Evolutionary conservation across 92 coral and sea anemone genomes (phyloP).

Genomic region (Pocillopora grandis): DNA sequence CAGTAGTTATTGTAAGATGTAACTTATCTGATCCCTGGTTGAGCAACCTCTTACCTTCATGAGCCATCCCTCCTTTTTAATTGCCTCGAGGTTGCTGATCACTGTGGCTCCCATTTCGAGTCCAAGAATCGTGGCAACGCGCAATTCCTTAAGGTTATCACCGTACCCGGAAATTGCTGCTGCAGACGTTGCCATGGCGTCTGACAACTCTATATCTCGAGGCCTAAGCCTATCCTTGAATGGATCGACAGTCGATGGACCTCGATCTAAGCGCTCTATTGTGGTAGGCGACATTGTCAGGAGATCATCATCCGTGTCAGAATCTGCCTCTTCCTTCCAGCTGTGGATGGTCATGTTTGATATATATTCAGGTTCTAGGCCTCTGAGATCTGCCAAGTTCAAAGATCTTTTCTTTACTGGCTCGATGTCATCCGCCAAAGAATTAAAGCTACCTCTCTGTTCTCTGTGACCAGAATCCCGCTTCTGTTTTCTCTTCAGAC

Average conservation of each 20-base stretch:
- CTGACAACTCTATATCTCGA: slow-evolving; percentile 64
- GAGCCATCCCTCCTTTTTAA: background rate
- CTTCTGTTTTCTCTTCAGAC: background rate
- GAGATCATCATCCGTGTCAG: slow-evolving; percentile 19
- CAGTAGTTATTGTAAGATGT: no score
- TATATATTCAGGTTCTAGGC: slow-evolving; percentile 60
- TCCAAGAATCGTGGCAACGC: background rate
- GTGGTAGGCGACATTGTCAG: slow-evolving; percentile 59
- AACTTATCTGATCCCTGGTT: no score
- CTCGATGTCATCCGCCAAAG: background rate
- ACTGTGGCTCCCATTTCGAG: slow-evolving; percentile 2
- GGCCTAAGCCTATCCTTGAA: slow-evolving; percentile 33
- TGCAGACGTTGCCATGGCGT: slow-evolving; percentile 85
- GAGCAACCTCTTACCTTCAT: background rate
- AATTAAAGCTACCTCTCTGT: background rate
- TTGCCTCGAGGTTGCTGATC: slow-evolving; percentile 5
- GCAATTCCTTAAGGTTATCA: background rate
- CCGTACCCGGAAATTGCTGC: slow-evolving; percentile 59
- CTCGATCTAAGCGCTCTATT: slow-evolving; percentile 56
- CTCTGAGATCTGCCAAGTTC: slow-evolving; percentile 55
- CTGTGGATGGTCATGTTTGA: slow-evolving; percentile 64
- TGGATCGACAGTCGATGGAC: slow-evolving; percentile 29
- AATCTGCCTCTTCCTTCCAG: slow-evolving; percentile 49
- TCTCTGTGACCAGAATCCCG: background rate
- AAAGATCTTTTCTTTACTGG: slow-evolving; percentile 22